phyloP scores from a whole-genome alignment of 2,113 vertebrate species.

The Morone chrysops region DNA sequence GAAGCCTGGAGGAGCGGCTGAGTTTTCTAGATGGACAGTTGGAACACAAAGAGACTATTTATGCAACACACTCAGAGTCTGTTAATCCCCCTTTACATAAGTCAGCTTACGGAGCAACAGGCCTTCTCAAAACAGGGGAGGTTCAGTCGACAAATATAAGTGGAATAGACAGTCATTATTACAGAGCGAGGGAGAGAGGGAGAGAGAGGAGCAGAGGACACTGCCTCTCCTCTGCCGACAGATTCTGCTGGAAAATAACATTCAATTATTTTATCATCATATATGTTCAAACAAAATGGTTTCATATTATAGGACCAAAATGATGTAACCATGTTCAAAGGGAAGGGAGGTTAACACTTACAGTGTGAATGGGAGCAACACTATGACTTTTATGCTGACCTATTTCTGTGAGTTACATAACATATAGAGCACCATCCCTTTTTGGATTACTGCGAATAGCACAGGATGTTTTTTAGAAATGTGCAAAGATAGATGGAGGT shows the following conservation, averaged over 20 bases:
- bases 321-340: neutral
- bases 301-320: neutral
- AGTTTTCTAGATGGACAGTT: slow-evolving; percentile 35
- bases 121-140: slow-evolving; percentile 24
- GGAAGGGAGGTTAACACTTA: neutral
- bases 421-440: slow-evolving; percentile 29
- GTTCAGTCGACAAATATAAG: slow-evolving; percentile 5
- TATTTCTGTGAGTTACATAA: slow-evolving; percentile 63
- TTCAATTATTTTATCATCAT: neutral
- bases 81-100: slow-evolving; percentile 77
- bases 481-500: slow-evolving; percentile 45
- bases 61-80: slow-evolving; percentile 48
- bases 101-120: slow-evolving; percentile 69
- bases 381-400: slow-evolving; percentile 31
- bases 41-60: slow-evolving; percentile 58
- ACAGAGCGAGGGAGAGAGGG: slow-evolving; percentile 22
- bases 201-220: neutral
- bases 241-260: slow-evolving; percentile 8
- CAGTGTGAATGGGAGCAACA: slow-evolving; percentile 12
- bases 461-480: slow-evolving; percentile 1
- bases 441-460: slow-evolving; percentile 28
- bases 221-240: neutral
- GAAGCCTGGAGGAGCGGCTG: slow-evolving; percentile 9
- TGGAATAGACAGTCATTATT: slow-evolving; percentile 1
- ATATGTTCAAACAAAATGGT: neutral